A percentile compares a stretch with the other conserved stretches of the same genome.
These are phyloP conservation scores for Tursiops truncatus DNA, from an alignment of 2,113 vertebrate species.

Conservation along the genomic window DNA sequence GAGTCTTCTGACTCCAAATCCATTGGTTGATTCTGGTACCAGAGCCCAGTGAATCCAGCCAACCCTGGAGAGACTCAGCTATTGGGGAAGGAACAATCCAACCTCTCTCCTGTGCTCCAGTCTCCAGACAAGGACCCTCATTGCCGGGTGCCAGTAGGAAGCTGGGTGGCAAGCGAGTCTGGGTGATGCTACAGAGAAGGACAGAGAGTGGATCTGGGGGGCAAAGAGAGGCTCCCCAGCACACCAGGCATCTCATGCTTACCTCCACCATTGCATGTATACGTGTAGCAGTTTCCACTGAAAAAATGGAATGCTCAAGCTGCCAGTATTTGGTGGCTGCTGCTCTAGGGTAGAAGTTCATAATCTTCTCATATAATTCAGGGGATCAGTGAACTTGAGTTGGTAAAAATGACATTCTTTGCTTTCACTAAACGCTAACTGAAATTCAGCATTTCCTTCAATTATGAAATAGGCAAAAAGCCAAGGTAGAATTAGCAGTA, in stretches of 20 bases:
- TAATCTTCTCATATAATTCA: background rate
- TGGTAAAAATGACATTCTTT: background rate
- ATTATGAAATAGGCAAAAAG: background rate
- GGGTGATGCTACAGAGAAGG: no score
- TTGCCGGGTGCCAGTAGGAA: background rate
- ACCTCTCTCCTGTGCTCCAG: background rate
- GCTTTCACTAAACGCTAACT: background rate
- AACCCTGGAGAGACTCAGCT: background rate
- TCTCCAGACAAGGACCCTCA: background rate
- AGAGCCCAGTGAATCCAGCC: background rate
- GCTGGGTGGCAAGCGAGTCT: background rate
- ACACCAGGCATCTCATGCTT: accelerated
- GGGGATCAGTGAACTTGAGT: background rate
- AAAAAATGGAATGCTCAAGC: background rate
- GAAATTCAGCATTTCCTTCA: background rate
- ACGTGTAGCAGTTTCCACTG: background rate
- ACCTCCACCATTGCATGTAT: background rate
- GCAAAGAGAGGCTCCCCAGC: background rate
- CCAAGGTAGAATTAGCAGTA: background rate
- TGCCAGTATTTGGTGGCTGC: background rate
- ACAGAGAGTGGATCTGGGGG: background rate
- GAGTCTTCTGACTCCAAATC: background rate
- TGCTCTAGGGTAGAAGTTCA: background rate
- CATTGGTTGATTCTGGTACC: background rate
- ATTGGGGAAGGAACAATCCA: background rate